Percentiles rank a stretch among this genome's conserved stretches.
phyloP scores from a whole-genome alignment of 2,113 vertebrate genomes.

The Archocentrus centrarchus region DNA sequence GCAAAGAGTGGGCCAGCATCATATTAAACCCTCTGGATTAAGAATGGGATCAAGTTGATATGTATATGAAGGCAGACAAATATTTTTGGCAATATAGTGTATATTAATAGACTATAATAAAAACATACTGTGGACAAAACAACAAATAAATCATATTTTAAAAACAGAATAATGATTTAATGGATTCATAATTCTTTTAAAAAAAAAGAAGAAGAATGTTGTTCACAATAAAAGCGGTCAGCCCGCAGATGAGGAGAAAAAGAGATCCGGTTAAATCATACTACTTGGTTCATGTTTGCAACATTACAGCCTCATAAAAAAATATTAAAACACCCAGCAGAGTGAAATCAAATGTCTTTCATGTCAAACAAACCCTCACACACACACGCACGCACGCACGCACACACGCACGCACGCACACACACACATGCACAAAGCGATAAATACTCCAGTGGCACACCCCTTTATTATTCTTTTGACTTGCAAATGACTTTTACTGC shows the following conservation, averaged over 20 bases:
- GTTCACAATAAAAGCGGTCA: neutral
- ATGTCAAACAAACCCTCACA: neutral
- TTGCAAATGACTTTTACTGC: conserved; percentile 30
- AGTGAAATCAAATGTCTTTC: neutral
- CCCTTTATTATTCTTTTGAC: conserved; percentile 35
- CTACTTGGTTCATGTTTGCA: neutral
- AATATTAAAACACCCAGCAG: neutral
- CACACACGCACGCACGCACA: neutral
- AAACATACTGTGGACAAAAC: neutral
- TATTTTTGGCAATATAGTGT: no score
- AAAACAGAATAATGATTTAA: neutral
- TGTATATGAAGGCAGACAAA: no score
- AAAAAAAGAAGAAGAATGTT: neutral
- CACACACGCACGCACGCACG: no score
- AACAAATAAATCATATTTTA: neutral
- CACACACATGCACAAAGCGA: neutral
- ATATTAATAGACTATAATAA: neutral
- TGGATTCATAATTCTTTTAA: neutral
- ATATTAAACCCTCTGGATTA: no score
- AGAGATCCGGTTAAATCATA: neutral
- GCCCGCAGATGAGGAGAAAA: neutral
- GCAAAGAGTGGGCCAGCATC: no score
- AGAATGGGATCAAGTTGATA: no score
- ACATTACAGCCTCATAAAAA: neutral
- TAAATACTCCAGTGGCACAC: neutral